Evolutionary conservation across 1,140 invertebrate genomes (phyloP).

Genomic region (Eumeta japonica): DNA sequence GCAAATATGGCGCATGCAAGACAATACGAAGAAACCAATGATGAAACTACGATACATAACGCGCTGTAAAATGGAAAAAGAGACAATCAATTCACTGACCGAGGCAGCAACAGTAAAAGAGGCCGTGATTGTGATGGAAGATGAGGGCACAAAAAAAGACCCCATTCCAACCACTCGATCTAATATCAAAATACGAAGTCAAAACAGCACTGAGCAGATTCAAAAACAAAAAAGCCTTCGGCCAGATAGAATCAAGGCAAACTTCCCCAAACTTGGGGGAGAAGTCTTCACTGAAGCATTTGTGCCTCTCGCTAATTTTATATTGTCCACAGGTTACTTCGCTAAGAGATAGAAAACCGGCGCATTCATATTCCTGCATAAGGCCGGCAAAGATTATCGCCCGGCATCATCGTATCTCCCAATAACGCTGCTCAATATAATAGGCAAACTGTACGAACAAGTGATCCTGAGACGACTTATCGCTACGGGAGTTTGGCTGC

Average conservation of each 20-base stretch:
- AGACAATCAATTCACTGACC: constrained; percentile 2
- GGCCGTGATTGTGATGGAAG: neutral
- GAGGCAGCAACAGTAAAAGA: constrained; percentile 6
- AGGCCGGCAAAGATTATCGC: constrained; percentile 3
- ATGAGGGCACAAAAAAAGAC: constrained; percentile 6
- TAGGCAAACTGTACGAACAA: constrained; percentile 3
- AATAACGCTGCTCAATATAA: constrained; percentile 7
- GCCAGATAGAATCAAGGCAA: constrained; percentile 4
- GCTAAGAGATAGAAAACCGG: constrained; percentile 5
- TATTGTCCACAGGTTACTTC: constrained; percentile 7
- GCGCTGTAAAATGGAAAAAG: constrained; percentile 4
- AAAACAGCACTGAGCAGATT: no score
- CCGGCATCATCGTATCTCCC: constrained; percentile 2
- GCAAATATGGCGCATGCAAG: constrained; percentile 5
- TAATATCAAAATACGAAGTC: no score
- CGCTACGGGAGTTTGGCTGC: neutral
- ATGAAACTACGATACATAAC: constrained; percentile 4
- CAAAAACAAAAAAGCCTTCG: constrained; percentile 4
- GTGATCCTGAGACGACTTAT: no score
- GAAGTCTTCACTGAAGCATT: constrained; percentile 3
- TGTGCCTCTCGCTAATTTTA: neutral
- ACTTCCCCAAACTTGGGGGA: constrained; percentile 6
- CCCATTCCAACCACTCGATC: constrained; percentile 6
- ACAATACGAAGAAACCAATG: constrained; percentile 1
- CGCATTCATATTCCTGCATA: constrained; percentile 5